A percentile compares a stretch with the other conserved stretches of the same genome.
Conservation (phyloP, 2,113 vertebrate species). For the Siniperca chuatsi region DNA sequence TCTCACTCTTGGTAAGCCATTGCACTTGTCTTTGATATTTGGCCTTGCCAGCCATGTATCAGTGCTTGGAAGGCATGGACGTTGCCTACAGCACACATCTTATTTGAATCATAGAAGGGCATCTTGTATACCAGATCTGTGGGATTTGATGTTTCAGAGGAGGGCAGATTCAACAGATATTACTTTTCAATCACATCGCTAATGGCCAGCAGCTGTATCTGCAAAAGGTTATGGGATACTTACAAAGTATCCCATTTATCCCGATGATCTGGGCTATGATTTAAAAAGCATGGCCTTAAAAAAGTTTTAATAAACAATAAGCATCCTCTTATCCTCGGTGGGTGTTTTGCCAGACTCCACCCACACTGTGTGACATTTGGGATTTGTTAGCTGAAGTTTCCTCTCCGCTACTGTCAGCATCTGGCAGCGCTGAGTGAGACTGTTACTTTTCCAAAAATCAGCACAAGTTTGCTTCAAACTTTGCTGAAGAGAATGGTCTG, state of each 20-base stretch:
- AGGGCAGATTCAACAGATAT: conserved; percentile 61
- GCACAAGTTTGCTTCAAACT: conserved; percentile 6
- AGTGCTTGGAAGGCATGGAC: not conserved
- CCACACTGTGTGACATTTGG: conserved; percentile 53
- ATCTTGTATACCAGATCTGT: conserved; percentile 41
- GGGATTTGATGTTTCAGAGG: conserved; percentile 51
- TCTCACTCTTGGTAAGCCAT: not conserved
- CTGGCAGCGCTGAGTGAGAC: conserved; percentile 12
- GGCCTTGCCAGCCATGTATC: conserved; percentile 5
- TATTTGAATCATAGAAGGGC: conserved; percentile 40
- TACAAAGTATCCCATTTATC: conserved; percentile 42
- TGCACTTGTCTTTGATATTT: conserved; percentile 21
- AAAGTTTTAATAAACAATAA: conserved; percentile 51
- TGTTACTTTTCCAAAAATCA: conserved; percentile 35
- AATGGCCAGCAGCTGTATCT: conserved; percentile 57
- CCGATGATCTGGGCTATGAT: conserved; percentile 44
- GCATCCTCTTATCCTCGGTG: conserved; percentile 29
- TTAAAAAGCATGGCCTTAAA: conserved; percentile 43
- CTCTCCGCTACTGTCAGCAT: conserved; percentile 45
- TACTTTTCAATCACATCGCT: conserved; percentile 51
- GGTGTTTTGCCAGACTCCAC: conserved; percentile 50
- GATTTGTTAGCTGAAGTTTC: conserved; percentile 58
- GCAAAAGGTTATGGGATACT: conserved; percentile 29
- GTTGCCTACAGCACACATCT: conserved; percentile 26
- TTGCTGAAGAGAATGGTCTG: conserved; percentile 4